phyloP scores from a whole-genome alignment of 2,888 invertebrate species.

The Oxytorus armatus region DNA sequence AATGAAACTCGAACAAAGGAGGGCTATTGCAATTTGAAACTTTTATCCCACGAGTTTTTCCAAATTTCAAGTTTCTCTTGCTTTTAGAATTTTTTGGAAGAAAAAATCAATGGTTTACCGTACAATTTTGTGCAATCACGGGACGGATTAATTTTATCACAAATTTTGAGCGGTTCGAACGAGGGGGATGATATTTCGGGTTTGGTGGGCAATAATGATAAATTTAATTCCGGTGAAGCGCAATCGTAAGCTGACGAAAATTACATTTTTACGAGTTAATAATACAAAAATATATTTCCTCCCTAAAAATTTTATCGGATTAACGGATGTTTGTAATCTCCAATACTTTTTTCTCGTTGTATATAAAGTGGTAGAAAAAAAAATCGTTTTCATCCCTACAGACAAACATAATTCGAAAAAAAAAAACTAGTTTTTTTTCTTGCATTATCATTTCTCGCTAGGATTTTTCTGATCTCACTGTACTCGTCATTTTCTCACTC shows the following conservation, averaged over 20 bases:
- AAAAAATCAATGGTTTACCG: not conserved
- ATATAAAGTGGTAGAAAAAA: too few relatives aligned
- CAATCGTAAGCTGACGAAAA: not conserved
- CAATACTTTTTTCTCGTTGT: not conserved
- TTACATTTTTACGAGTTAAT: not conserved
- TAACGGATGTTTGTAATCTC: not conserved
- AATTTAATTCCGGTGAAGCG: too few relatives aligned
- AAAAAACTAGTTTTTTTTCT: not conserved
- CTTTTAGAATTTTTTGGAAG: not conserved
- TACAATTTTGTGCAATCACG: not conserved
- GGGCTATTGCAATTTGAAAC: not conserved
- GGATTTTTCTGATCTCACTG: constrained; percentile 38
- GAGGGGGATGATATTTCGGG: not conserved
- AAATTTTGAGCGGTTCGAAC: not conserved
- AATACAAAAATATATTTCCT: not conserved
- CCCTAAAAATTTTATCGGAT: not conserved
- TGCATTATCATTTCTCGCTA: not conserved
- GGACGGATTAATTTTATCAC: not conserved
- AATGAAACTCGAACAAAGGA: constrained; percentile 21
- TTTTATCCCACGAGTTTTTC: not conserved
- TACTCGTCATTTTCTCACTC: constrained; percentile 31
- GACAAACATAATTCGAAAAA: not conserved
- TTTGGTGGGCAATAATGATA: not conserved
- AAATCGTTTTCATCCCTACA: not conserved
- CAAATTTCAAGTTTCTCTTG: not conserved